phyloP scores from a whole-genome alignment of 92 coral and sea anemone species.

The Parazoanthus darwini region DNA sequence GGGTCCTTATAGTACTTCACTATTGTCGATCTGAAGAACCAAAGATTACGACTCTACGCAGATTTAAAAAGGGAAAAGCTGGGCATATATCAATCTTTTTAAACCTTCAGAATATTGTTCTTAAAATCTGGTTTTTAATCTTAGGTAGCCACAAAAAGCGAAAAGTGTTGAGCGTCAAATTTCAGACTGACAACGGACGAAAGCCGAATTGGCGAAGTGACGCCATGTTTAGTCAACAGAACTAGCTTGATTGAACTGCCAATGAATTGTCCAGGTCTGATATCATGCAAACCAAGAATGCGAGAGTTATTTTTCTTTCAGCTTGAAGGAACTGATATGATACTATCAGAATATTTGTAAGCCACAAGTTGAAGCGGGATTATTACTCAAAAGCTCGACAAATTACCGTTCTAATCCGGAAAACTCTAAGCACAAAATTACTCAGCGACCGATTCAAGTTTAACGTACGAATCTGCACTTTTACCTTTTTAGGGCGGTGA shows the following conservation, averaged over 20 bases:
- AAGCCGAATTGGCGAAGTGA: slow-evolving; percentile 27
- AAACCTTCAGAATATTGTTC: neutral
- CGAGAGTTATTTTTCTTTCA: neutral
- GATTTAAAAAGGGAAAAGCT: neutral
- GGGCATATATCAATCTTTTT: slow-evolving; percentile 6
- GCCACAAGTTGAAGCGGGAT: neutral
- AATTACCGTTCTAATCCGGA: neutral
- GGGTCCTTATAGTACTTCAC: too few species aligned
- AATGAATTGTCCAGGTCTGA: neutral
- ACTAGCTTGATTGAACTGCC: neutral
- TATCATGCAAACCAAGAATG: neutral
- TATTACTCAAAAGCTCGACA: too few species aligned
- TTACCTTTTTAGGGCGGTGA: slow-evolving; percentile 68
- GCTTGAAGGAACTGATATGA: neutral
- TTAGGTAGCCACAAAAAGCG: neutral
- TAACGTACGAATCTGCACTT: neutral
- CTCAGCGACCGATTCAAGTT: neutral
- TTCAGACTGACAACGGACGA: neutral
- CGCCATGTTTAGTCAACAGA: slow-evolving; percentile 6
- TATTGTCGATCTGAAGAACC: neutral
- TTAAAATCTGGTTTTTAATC: neutral
- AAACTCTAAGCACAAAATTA: neutral
- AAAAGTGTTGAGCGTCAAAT: neutral
- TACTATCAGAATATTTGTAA: neutral
- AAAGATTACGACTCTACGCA: neutral